Percentiles rank a stretch among this genome's conserved stretches.
Evolutionary conservation across 2,797 vertebrate species (phyloP).

Genomic region (Simalia tracyae): DNA sequence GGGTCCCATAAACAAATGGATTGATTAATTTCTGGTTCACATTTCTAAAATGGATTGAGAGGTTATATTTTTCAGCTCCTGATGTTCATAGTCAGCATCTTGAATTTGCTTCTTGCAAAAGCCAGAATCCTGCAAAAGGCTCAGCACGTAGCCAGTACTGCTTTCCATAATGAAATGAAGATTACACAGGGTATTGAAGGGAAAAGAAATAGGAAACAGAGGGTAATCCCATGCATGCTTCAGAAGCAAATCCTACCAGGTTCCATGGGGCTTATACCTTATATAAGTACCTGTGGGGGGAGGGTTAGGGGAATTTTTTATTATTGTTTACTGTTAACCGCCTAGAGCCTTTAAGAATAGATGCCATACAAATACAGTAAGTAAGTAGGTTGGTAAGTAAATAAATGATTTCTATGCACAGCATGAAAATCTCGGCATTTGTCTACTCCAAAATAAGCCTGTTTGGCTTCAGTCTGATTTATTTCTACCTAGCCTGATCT

Average conservation of each 20-base stretch:
- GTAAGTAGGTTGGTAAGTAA: background rate
- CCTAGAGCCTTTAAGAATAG: background rate
- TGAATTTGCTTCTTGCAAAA: background rate
- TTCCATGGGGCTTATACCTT: background rate
- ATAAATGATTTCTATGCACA: background rate
- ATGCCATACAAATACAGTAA: background rate
- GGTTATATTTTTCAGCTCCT: background rate
- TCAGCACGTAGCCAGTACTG: background rate
- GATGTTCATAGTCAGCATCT: background rate
- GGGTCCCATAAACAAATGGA: background rate
- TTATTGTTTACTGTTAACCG: background rate
- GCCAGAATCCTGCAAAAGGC: background rate
- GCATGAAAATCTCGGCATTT: background rate
- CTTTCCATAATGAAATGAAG: slow-evolving; percentile 11
- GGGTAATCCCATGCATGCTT: background rate
- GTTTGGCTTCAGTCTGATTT: background rate
- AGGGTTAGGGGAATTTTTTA: background rate
- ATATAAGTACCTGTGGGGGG: background rate
- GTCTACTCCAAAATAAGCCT: background rate
- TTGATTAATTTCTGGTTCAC: background rate
- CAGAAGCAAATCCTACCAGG: background rate
- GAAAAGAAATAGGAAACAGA: background rate
- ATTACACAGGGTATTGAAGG: background rate
- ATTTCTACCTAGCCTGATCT: background rate
- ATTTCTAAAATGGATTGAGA: background rate